Conservation (phyloP, 1,140 invertebrate species). For the Oreohelix idahoensis region DNA sequence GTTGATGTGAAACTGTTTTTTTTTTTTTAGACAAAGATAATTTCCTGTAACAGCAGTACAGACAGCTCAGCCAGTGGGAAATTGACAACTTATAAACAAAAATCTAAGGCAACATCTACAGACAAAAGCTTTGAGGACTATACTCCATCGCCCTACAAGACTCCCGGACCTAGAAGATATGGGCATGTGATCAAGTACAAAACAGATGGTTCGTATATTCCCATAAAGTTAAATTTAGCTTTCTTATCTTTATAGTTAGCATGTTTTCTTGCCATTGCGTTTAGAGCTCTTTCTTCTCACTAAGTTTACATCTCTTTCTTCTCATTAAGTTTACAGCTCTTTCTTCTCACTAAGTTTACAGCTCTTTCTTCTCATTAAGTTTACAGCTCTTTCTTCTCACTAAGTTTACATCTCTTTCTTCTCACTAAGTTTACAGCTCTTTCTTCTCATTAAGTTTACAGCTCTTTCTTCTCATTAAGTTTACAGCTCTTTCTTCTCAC, state of each 20-base stretch:
- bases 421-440: no score
- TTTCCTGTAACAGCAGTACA: not conserved
- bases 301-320: not conserved
- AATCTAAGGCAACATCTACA: not conserved
- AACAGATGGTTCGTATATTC: conserved; percentile 51
- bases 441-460: no score
- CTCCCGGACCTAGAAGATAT: conserved; percentile 49
- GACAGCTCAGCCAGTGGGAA: not conserved
- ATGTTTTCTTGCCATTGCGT: not conserved
- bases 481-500: no score
- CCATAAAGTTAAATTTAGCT: not conserved
- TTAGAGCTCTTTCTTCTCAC: not conserved
- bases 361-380: no score
- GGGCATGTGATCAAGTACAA: conserved; percentile 50
- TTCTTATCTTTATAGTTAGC: no score
- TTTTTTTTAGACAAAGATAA: not conserved
- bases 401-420: no score
- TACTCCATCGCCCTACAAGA: conserved; percentile 53
- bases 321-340: no score
- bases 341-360: no score
- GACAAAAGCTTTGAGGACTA: conserved; percentile 20
- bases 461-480: no score
- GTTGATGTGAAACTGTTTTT: not conserved
- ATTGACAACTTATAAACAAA: conserved; percentile 20
- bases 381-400: no score